Evolutionary conservation across 53 echinoderm and acorn worm species (phyloP), one percentile per base, ranked within the genome.

Genomic region (Paracentrotus lividus): DNA sequence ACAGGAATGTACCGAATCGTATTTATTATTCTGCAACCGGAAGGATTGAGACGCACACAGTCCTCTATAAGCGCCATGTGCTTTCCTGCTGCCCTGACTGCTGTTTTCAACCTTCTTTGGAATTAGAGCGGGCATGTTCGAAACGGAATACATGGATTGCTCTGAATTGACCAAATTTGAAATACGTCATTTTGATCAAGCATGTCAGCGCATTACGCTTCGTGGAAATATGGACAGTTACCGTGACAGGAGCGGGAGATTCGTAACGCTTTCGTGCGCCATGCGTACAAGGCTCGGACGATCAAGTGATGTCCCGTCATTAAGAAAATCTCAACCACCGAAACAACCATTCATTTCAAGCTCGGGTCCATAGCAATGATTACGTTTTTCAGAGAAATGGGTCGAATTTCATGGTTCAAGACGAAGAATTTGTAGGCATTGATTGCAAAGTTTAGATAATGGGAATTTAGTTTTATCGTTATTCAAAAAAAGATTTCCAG

Each of bases 361-460:
- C 95, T 10, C 87, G 91, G n/a, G 76, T 94, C 29, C 92, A 92
- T 18, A 94, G 92, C 42, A 94, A 85, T 57, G 92, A 94, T 42
- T 94, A 92, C 42, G 68, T 94, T 55, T 92, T 93, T n/a, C 65
- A 65, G 86, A 49, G 59, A 94, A 26, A 92, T 92, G 92, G 88
- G 90, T 53, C 32, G 76, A 20, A 85, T 94, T n/a, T n/a, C 2
- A 27, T 94, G 86, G 85, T n/a, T n/a, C n/a, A n/a, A n/a, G n/a
- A 88, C 9, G 85, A 94, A 42, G 55, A 86, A 23, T 94, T 92
- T 47, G 57, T 49, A 7, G 88, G 88, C 5, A 92, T 86, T 38
- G 86, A 67, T n/a, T 23, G 90, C 92, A 12, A 86, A 86, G 29
- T 38, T 94, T 94, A 24, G 95, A 94, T 66, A 86, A 68, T 42